A percentile compares a stretch with the other conserved stretches of the same genome.
These are phyloP conservation scores for Alcedo atthis DNA, from an alignment of 2,797 vertebrate genomes.

Conservation along the genomic window DNA sequence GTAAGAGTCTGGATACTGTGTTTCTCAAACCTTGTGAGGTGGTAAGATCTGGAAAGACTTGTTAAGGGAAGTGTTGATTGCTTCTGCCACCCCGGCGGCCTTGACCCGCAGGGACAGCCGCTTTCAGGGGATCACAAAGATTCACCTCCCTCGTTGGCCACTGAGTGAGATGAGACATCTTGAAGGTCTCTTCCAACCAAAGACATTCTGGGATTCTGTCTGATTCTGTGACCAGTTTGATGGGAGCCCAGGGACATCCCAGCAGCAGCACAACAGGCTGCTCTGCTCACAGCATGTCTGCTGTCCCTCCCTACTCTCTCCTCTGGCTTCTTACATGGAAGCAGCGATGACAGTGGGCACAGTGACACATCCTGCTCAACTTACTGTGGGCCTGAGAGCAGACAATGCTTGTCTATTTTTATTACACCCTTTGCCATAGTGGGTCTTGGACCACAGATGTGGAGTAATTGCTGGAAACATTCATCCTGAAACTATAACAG, in stretches of 20 bases:
- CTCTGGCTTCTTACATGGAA: background rate
- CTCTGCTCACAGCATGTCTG: background rate
- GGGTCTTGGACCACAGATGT: background rate
- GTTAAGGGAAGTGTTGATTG: too few relatives aligned
- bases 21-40: too few relatives aligned
- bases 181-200: too few relatives aligned
- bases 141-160: too few relatives aligned
- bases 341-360: background rate
- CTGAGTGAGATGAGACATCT: too few relatives aligned
- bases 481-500: background rate
- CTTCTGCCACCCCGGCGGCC: too few relatives aligned
- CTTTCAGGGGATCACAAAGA: too few relatives aligned
- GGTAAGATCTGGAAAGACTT: too few relatives aligned
- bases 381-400: rapidly evolving
- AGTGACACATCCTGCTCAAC: background rate
- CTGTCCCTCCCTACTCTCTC: background rate
- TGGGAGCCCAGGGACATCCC: rapidly evolving
- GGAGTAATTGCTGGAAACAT: background rate
- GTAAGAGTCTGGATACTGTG: too few relatives aligned
- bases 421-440: background rate
- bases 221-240: background rate
- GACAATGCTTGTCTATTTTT: background rate
- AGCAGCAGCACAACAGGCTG: background rate
- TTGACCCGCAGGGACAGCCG: too few relatives aligned
- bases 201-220: too few relatives aligned